Conservation (phyloP, 2,888 invertebrate species). For the Orchesella flavescens region DNA sequence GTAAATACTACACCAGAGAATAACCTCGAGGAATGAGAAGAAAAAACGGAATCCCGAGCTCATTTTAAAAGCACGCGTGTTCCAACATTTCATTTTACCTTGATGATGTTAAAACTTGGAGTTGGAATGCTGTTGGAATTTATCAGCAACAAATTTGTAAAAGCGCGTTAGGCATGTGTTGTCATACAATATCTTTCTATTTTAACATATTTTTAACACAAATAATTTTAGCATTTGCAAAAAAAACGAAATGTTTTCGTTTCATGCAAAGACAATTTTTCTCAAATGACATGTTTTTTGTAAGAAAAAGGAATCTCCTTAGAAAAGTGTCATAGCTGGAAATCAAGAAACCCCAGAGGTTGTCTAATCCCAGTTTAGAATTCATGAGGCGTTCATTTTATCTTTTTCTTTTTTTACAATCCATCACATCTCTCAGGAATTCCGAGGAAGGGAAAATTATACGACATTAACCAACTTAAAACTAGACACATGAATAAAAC, state of each 20-base stretch:
- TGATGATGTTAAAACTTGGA: too few relatives aligned
- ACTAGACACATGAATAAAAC: constrained; percentile 1
- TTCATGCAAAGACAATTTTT: constrained; percentile 43
- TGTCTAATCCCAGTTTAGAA: constrained; percentile 61
- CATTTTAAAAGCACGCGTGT: too few relatives aligned
- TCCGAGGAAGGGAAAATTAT: constrained; percentile 23
- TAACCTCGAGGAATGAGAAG: too few relatives aligned
- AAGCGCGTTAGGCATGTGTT: too few relatives aligned
- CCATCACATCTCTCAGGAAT: constrained; percentile 45
- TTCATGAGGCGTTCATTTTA: constrained; percentile 60
- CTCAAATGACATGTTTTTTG: constrained; percentile 28
- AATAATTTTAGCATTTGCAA: constrained; percentile 16
- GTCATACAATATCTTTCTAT: constrained; percentile 17
- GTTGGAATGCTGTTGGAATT: too few relatives aligned
- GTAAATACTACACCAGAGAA: too few relatives aligned
- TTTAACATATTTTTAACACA: too few relatives aligned
- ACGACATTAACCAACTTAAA: constrained; percentile 37
- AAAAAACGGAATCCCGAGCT: too few relatives aligned
- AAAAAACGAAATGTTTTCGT: constrained; percentile 41
- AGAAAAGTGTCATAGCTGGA: constrained; percentile 58
- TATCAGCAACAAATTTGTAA: too few relatives aligned
- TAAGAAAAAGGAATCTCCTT: constrained; percentile 17
- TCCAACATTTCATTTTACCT: too few relatives aligned
- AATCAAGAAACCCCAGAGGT: constrained; percentile 59
- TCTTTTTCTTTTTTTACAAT: constrained; percentile 46